Evolutionary conservation across 2,797 vertebrate genomes (phyloP).

Genomic region (Erethizon dorsatum): DNA sequence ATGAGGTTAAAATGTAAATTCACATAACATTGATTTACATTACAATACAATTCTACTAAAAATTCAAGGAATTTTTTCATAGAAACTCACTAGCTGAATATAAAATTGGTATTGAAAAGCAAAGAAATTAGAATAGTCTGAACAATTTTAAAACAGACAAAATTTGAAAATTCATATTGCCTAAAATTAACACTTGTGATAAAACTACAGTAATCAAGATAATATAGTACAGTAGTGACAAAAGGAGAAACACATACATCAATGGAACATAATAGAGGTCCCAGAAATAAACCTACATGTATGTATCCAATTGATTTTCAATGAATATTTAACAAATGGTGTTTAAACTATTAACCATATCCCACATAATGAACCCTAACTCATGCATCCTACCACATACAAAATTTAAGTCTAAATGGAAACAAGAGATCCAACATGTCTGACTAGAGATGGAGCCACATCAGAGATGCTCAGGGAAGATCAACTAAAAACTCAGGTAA

Average conservation of each 20-base stretch:
- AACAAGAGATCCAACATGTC: neutral
- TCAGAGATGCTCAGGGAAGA: no score
- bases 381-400: neutral
- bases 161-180: neutral
- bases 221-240: neutral
- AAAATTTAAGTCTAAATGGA: conserved; percentile 23
- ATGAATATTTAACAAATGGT: neutral
- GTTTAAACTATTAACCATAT: neutral
- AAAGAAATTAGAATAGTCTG: neutral
- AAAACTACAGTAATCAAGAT: neutral
- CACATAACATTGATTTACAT: neutral
- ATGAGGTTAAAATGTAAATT: neutral
- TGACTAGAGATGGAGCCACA: no score
- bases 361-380: neutral
- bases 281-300: neutral
- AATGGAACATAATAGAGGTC: neutral
- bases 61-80: neutral
- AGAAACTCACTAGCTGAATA: neutral
- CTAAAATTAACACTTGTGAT: neutral
- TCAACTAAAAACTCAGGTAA: no score
- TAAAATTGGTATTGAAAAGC: neutral
- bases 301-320: neutral
- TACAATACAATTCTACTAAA: neutral
- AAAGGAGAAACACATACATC: neutral
- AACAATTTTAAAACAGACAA: neutral